Evolutionary conservation across 2,888 invertebrate genomes (phyloP), one percentile per base, ranked within the genome.

Genomic region (Priapulus caudatus): DNA sequence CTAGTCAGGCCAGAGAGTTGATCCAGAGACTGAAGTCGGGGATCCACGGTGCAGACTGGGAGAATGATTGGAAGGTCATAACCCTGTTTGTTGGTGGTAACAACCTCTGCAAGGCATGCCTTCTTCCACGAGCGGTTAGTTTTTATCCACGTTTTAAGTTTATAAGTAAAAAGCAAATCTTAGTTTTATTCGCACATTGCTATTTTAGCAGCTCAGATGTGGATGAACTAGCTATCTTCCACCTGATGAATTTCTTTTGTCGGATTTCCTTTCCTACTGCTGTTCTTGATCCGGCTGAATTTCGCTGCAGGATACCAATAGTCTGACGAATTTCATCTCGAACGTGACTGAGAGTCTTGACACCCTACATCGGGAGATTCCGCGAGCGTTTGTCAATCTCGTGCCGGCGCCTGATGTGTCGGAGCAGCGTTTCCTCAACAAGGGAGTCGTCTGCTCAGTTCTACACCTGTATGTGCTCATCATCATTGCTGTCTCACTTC

Each of bases 61-160:
- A 33, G 10, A 33, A 33, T 33, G 33, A 33, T n/a, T 33, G 33
- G 33, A 33, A 33, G 33, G n/a, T 33, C 33, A 33, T 33, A 33
- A 33, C 33, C n/a, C n/a, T 33, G 10, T 33, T 33, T n/a, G n/a
- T 33, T 33, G 33, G 33, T 33, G 33, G 33, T 10, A 33, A 33
- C 33, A 33, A 33, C n/a, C 33, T 33, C 33, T 33, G 33, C n/a
- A 33, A n/a, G n/a, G 33, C 33, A 10, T 33, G 33, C n/a, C n/a
- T n/a, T n/a, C n/a, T n/a, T n/a, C n/a, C n/a, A n/a, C n/a, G n/a
- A n/a, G n/a, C n/a, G n/a, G n/a, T n/a, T n/a, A n/a, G n/a, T n/a
- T n/a, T n/a, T n/a, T n/a, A n/a, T n/a, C n/a, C n/a, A n/a, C n/a
- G n/a, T n/a, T n/a, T n/a, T n/a, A n/a, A n/a, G n/a, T n/a, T n/a